Base-by-base conservation (phyloP, 53 echinoderm and acorn worm genomes). In the Temnopleurus reevesii region DNA sequence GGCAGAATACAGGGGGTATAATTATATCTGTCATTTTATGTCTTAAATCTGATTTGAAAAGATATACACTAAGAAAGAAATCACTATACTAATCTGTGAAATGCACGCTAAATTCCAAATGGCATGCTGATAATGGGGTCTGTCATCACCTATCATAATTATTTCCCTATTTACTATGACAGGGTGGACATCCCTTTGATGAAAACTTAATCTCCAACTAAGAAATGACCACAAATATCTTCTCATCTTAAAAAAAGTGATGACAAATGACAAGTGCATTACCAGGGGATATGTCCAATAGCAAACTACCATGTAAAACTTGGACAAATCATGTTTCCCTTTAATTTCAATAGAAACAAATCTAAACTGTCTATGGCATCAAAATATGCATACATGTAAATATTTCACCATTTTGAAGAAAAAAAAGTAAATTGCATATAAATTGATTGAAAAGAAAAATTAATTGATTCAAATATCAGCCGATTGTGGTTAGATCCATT, bases 161-260 rank as follows among this genome's bases (percentile, higher is more conserved):
- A 17, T 56, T 56, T 23, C 55, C 0, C 21, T 55, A 4, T 4
- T 0, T 31, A 15, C n/a, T 27, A 15, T 63, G 15, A 8, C 18
- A 34, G 36, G 3, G 71, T 19, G 4, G n/a, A 71, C 10, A 12
- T n/a, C 24, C 6, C 8, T 34, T 12, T n/a, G 12, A 71, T 41
- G 7, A 41, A 41, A n/a, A 71, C 71, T 71, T 43, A 41, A 71
- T 71, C 71, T 71, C 71, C 71, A n/a, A 41, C 71, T 7, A 41
- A 36, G 71, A 2, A 23, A 71, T 71, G 23, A 71, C 71, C 71
- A 71, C 71, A 71, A 38, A 71, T 71, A 41, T 71, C 23, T n/a
- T 12, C 36, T 38, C 71, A 15, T 15, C 4, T 5, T 38, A 71
- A 38, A 13, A 38, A n/a, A 5, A 0, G 2, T 19, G 71, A 71